These are phyloP conservation scores for Camptogramma bilineatum DNA, from an alignment of 2,888 invertebrate species.

Conservation along the genomic window DNA sequence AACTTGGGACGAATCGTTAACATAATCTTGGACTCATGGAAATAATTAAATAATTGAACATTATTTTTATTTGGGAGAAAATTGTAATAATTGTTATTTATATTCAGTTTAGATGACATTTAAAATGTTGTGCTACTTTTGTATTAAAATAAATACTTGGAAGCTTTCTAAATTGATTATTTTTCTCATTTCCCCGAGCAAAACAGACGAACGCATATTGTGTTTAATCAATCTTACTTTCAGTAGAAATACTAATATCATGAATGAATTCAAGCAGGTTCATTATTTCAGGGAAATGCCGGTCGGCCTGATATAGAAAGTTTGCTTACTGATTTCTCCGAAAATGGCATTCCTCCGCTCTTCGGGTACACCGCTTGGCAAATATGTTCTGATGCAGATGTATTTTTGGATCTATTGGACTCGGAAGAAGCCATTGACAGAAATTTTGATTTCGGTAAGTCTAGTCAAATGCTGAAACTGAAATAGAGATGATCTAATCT, in stretches of 20 bases:
- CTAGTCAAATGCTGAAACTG: not conserved
- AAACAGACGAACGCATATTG: no score
- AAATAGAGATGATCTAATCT: no score
- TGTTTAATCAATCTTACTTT: no score
- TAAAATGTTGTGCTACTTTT: no score
- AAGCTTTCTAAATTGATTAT: no score
- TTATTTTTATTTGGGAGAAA: not conserved
- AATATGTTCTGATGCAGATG: not conserved
- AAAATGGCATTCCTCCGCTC: slow-evolving; percentile 6
- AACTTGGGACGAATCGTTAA: slow-evolving; percentile 1
- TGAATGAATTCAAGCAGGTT: no score
- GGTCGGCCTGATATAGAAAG: not conserved
- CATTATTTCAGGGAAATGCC: not conserved
- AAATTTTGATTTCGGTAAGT: not conserved
- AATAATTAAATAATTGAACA: not conserved
- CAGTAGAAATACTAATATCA: no score
- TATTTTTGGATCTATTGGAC: not conserved
- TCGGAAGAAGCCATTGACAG: not conserved
- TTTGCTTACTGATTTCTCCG: not conserved
- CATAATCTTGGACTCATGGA: slow-evolving; percentile 9
- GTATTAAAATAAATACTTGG: no score
- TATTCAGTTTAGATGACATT: no score
- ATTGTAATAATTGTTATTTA: no score
- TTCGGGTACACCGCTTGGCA: not conserved
- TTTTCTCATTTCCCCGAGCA: no score